phyloP scores from a whole-genome alignment of 2,113 vertebrate species.

The Paradoxurus hermaphroditus region DNA sequence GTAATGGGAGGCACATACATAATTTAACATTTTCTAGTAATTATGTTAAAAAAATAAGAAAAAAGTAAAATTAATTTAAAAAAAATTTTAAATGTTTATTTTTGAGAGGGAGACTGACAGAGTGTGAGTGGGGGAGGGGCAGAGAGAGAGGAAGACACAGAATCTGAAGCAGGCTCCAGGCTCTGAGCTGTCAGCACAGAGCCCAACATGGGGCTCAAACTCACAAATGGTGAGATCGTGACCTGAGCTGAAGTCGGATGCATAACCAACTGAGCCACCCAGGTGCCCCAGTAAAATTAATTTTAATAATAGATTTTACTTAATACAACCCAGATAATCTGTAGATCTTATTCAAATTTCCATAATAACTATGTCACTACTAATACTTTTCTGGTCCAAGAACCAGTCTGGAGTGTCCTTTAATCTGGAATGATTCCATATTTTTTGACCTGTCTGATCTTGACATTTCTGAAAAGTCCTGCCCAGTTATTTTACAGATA shows the following conservation, averaged over 20 bases:
- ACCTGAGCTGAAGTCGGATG: too few species aligned
- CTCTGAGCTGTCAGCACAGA: too few species aligned
- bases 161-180: too few species aligned
- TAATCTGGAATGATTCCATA: neutral
- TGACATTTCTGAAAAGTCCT: neutral
- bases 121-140: too few species aligned
- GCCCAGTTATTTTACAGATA: neutral
- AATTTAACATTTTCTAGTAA: neutral
- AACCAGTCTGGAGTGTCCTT: neutral
- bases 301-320: neutral
- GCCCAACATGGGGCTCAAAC: too few species aligned
- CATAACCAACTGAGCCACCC: too few species aligned
- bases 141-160: too few species aligned
- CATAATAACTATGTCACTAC: neutral
- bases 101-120: too few species aligned
- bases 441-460: neutral
- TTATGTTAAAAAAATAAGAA: neutral
- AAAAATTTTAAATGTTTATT: too few species aligned
- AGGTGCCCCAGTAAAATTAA: neutral
- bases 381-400: neutral
- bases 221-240: too few species aligned
- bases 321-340: neutral
- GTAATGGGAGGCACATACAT: neutral
- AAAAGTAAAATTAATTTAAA: neutral
- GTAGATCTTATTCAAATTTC: neutral